Base-by-base conservation (phyloP, 1,140 invertebrate genomes). In the Caenorhabditis briggsae region DNA sequence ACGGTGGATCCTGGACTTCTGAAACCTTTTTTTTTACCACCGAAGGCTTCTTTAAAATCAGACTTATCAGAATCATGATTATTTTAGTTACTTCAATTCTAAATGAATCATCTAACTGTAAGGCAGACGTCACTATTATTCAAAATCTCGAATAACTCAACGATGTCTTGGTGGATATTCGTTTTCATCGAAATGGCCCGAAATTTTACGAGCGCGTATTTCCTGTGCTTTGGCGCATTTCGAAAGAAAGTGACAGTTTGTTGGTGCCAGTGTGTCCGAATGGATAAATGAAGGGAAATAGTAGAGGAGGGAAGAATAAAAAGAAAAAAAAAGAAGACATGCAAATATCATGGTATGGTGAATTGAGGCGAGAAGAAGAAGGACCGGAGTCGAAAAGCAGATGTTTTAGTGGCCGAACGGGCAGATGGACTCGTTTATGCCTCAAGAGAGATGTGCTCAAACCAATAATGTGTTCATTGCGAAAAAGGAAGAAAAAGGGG, bases 361-460 rank as follows among this genome's bases (percentile, higher is more conserved):
- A 78, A 78, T 50, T 50, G 70, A 70, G 70, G 5, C 33, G 46
- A 18, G 33, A 70, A 16, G 41, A 70, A 70, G 18, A 41, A 41
- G 23, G 33, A n/a, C 8, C 20, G 6, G 65, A 78, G 70, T 78
- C 70, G 70, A 78, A 78, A 78, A 78, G 70, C 70, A 78, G 70
- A 78, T 78, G 70, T 78, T 78, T 78, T 78, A 78, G 70, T 78
- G 70, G 70, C 70, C 70, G 46, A 78, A 78, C 33, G 70, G 70
- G 46, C 70, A 78, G 70, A 78, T 78, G 70, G 18, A 78, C 70
- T 53, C 46, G 70, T 78, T 78, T 78, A 78, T 78, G 70, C 70
- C 43, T 78, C 70, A 78, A 78, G 70, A 78, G 70, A 78, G 70
- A 78, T 78, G 70, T 78, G 70, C 70, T 78, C 70, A 46, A 78